These are phyloP conservation scores for Platyrinchus mystaceus DNA, from an alignment of 2,797 vertebrate genomes.

Conservation along the genomic window DNA sequence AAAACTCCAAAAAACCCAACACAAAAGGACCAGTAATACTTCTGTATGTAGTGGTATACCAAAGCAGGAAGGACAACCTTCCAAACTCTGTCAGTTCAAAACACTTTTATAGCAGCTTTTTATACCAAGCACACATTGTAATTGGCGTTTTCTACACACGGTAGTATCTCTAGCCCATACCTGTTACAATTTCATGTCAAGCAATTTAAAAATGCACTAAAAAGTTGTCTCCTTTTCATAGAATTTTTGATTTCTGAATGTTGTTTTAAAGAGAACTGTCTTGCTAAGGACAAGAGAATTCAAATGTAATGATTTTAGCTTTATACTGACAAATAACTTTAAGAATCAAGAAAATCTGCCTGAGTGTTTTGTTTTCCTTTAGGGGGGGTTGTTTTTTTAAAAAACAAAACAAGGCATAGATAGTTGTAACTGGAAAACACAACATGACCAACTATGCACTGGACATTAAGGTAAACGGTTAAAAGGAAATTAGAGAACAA, in stretches of 20 bases:
- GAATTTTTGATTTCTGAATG: not conserved
- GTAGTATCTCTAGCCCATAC: accelerated
- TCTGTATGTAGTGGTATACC: not conserved
- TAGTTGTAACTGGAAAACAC: not conserved
- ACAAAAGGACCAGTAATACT: not conserved
- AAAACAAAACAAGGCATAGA: not conserved
- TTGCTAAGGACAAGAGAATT: not conserved
- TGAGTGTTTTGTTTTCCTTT: not conserved
- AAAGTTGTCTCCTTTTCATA: not conserved
- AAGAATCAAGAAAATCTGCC: not conserved
- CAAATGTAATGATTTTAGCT: not conserved
- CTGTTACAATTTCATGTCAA: not conserved
- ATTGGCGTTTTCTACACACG: accelerated
- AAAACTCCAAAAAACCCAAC: not conserved
- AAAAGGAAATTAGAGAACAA: not conserved
- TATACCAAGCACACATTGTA: not conserved
- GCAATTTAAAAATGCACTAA: not conserved
- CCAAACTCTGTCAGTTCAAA: not conserved
- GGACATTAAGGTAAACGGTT: accelerated
- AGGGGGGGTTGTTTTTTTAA: not conserved
- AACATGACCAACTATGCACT: not conserved
- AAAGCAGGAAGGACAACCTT: not conserved
- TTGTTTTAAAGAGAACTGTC: not conserved
- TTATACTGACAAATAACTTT: not conserved
- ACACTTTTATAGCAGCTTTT: not conserved